These are phyloP conservation scores for Solen grandis DNA, from an alignment of 1,140 invertebrate genomes.

Conservation along the genomic window DNA sequence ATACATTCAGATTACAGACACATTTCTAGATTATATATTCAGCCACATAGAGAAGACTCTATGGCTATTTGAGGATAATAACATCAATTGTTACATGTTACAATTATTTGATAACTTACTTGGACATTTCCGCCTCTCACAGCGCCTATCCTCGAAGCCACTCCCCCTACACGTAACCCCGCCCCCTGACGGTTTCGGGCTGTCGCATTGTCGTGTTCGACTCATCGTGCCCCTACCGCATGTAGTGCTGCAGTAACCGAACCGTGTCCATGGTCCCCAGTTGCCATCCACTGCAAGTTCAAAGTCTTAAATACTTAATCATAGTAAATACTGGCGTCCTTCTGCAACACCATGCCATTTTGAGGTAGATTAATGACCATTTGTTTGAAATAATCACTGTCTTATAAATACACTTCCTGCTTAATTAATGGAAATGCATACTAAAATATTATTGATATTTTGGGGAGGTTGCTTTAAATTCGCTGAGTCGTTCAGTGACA, in stretches of 20 bases:
- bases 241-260: slow-evolving; percentile 85
- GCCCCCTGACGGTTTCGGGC: slow-evolving; percentile 76
- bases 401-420: neutral
- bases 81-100: no score
- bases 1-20: no score
- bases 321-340: neutral
- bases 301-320: neutral
- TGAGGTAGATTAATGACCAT: neutral
- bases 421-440: neutral
- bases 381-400: neutral
- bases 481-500: no score
- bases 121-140: slow-evolving; percentile 45
- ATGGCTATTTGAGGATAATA: no score
- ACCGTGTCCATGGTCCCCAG: slow-evolving; percentile 85
- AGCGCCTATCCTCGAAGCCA: slow-evolving; percentile 27
- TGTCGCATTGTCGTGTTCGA: slow-evolving; percentile 84
- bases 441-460: neutral
- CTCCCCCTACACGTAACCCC: slow-evolving; percentile 50
- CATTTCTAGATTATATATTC: no score
- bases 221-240: slow-evolving; percentile 85
- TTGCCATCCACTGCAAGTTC: slow-evolving; percentile 82
- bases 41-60: no score
- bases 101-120: no score
- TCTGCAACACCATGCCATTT: neutral
- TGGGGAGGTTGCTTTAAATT: neutral